Evolutionary conservation across 2,888 invertebrate genomes (phyloP).

Genomic region (Clusia tigrina): DNA sequence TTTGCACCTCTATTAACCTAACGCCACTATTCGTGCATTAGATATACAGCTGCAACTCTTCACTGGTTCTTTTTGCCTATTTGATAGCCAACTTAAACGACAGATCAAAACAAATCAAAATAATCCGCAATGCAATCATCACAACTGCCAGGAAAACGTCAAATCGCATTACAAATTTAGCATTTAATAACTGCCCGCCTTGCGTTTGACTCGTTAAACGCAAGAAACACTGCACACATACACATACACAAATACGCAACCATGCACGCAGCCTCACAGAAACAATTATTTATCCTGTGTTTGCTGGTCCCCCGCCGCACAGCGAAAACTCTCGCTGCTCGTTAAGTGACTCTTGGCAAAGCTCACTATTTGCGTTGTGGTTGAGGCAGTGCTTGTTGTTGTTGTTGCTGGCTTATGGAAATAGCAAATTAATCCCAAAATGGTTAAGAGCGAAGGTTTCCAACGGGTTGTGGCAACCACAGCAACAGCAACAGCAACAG

Average conservation of each 20-base stretch:
- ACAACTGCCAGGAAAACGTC: constrained; percentile 38
- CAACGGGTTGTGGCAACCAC: constrained; percentile 12
- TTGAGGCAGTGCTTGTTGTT: neutral
- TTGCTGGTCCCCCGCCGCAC: neutral
- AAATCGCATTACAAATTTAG: constrained; percentile 23
- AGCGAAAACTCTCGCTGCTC: neutral
- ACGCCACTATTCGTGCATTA: too few relatives aligned
- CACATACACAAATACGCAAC: neutral
- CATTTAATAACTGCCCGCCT: neutral
- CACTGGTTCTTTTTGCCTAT: neutral
- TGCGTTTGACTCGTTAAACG: too few relatives aligned
- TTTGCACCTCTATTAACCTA: too few relatives aligned
- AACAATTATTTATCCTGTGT: too few relatives aligned
- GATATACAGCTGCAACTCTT: too few relatives aligned
- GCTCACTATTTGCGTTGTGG: neutral
- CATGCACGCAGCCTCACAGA: too few relatives aligned
- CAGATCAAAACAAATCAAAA: constrained; percentile 43
- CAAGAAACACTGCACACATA: neutral
- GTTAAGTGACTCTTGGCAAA: constrained; percentile 1
- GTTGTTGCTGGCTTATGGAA: neutral
- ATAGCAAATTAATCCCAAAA: constrained; percentile 29
- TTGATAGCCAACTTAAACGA: neutral
- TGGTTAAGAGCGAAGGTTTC: constrained; percentile 22
- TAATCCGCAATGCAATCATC: constrained; percentile 30
- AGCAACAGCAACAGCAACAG: constrained; percentile 23